A percentile compares a stretch with the other conserved stretches of the same genome.
phyloP scores from a whole-genome alignment of 2,888 invertebrate species.

The Pecten maximus region DNA sequence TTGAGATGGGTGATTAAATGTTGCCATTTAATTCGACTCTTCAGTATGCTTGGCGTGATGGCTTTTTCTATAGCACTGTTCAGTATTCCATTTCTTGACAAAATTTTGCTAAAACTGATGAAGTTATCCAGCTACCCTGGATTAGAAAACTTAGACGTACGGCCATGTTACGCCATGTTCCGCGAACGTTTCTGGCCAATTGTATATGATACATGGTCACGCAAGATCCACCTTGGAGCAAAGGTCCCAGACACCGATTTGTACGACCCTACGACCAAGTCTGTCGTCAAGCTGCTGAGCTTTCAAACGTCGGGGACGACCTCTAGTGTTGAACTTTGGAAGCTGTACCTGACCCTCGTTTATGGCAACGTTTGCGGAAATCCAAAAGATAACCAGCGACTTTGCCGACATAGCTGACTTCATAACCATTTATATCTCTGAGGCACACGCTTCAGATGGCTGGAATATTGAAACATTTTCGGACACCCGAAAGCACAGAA shows the following conservation, averaged over 20 bases:
- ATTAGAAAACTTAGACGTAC: background rate
- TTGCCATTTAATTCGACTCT: background rate
- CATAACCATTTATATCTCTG: slow-evolving; percentile 57
- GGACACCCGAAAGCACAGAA: slow-evolving; percentile 50
- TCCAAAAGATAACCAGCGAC: slow-evolving; percentile 52
- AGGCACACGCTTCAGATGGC: slow-evolving; percentile 50
- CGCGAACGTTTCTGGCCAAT: slow-evolving; percentile 9
- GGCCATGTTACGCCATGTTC: background rate
- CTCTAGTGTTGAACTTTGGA: slow-evolving; percentile 7
- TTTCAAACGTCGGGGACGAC: background rate
- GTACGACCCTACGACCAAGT: background rate
- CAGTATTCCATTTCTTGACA: background rate
- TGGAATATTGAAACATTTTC: slow-evolving; percentile 41
- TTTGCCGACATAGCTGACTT: slow-evolving; percentile 58
- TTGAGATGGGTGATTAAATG: background rate
- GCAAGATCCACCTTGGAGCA: background rate
- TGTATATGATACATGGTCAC: background rate
- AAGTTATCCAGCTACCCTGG: background rate
- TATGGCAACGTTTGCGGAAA: slow-evolving; percentile 53
- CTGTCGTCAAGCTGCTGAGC: background rate
- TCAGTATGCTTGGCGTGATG: background rate
- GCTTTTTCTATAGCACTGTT: background rate
- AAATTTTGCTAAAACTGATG: background rate
- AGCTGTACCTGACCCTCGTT: slow-evolving; percentile 59
- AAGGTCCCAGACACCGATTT: background rate